A percentile compares a stretch with the other conserved stretches of the same genome.
Conservation (phyloP, 2,797 vertebrate species). For the Microcaecilia unicolor region DNA sequence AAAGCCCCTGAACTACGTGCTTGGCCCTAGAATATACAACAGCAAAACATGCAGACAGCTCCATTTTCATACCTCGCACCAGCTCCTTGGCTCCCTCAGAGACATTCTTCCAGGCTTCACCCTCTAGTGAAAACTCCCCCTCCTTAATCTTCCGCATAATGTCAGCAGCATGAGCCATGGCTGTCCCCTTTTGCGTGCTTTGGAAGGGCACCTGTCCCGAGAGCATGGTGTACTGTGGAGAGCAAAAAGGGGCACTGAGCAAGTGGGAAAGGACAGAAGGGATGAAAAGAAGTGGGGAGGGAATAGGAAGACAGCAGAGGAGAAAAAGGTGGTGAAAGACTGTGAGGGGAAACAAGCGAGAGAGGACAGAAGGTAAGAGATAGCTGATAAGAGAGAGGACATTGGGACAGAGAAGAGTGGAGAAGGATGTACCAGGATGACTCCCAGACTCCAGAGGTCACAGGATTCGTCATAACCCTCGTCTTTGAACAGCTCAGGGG, state of each 20-base stretch:
- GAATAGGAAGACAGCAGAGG: too few relatives aligned
- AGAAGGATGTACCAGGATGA: conserved; percentile 68
- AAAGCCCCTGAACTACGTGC: too few relatives aligned
- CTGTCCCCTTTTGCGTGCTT: conserved; percentile 65
- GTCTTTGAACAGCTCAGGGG: conserved; percentile 78
- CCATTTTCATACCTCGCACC: conserved; percentile 64
- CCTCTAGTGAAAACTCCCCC: conserved; percentile 80
- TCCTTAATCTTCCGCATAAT: conserved; percentile 91
- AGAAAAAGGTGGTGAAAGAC: not conserved
- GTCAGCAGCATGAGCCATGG: conserved; percentile 73
- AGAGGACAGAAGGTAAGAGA: not conserved
- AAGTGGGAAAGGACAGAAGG: not conserved
- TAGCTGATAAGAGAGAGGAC: too few relatives aligned
- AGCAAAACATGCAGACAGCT: too few relatives aligned
- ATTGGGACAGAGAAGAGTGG: too few relatives aligned
- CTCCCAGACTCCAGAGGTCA: conserved; percentile 88
- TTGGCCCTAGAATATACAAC: too few relatives aligned
- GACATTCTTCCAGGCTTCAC: conserved; percentile 82
- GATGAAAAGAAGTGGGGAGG: not conserved
- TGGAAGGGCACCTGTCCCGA: conserved; percentile 89
- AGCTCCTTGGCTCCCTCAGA: conserved; percentile 86
- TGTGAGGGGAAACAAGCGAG: not conserved
- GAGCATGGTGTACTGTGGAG: conserved; percentile 83
- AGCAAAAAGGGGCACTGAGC: not conserved
- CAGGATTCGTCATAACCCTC: conserved; percentile 86